phyloP scores from a whole-genome alignment of 2,797 vertebrate genomes.

The Sparus aurata region DNA sequence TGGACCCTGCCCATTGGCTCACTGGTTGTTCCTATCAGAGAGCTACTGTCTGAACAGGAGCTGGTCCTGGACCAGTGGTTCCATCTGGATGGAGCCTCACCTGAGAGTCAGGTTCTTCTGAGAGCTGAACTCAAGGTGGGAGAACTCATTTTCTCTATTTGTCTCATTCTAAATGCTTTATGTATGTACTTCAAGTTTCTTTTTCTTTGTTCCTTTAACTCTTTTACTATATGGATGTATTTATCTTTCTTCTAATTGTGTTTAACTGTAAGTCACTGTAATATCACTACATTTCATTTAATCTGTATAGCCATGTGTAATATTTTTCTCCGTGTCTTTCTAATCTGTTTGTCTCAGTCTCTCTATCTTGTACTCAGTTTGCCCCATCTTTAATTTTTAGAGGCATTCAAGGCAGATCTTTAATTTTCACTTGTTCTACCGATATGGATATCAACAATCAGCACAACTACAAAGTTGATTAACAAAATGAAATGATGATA shows the following conservation, averaged over 20 bases:
- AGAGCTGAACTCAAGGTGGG: conserved; percentile 90
- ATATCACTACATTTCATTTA: background rate
- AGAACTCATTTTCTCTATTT: conserved; percentile 38
- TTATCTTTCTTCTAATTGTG: background rate
- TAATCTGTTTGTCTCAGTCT: background rate
- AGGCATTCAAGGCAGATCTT: background rate
- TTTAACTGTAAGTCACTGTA: background rate
- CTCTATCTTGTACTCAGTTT: background rate
- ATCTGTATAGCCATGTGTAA: background rate
- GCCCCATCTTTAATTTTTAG: background rate
- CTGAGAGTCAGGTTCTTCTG: conserved; percentile 89
- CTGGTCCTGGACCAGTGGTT: conserved; percentile 92
- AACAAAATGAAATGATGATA: conserved; percentile 5
- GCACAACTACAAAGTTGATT: background rate
- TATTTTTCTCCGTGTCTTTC: background rate
- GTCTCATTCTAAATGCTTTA: background rate
- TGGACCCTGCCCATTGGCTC: conserved; percentile 87
- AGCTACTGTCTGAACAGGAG: conserved; percentile 87
- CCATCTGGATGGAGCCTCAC: conserved; percentile 83
- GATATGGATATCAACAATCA: background rate
- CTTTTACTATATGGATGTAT: background rate
- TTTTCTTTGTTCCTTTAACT: background rate
- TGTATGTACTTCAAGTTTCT: background rate
- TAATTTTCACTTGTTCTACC: background rate
- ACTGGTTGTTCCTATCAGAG: conserved; percentile 87